Percentiles rank a stretch among this genome's conserved stretches.
phyloP scores from a whole-genome alignment of 1,140 invertebrate species.

The Cydia amplana region DNA sequence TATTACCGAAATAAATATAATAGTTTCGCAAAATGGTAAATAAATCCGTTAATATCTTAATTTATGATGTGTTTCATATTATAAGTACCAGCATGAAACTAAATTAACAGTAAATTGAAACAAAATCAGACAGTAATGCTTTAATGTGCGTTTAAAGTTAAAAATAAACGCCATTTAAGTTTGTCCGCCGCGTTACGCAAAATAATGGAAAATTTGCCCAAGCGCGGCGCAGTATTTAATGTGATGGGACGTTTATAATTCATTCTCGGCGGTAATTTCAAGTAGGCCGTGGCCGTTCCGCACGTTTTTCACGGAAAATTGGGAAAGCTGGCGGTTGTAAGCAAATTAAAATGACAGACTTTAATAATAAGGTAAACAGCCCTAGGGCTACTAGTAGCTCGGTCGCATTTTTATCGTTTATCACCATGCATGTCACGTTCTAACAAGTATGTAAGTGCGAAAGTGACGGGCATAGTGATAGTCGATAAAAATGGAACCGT shows the following conservation, averaged over 20 bases:
- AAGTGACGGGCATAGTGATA: too few relatives aligned
- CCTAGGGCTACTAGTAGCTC: too few relatives aligned
- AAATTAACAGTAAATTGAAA: not conserved
- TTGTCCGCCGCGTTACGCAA: constrained; percentile 3
- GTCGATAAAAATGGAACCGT: too few relatives aligned
- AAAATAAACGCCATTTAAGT: constrained; percentile 16
- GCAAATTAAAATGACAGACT: constrained; percentile 4
- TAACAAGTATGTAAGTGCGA: too few relatives aligned
- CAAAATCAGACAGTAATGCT: not conserved
- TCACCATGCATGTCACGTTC: too few relatives aligned
- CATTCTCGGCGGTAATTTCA: constrained; percentile 24
- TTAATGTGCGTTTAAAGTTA: constrained; percentile 5
- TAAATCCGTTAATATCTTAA: too few relatives aligned
- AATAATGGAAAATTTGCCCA: constrained; percentile 22
- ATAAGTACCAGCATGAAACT: too few relatives aligned
- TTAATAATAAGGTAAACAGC: constrained; percentile 31
- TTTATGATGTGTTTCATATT: too few relatives aligned
- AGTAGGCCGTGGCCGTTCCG: constrained; percentile 24
- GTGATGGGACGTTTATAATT: constrained; percentile 29
- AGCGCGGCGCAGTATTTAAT: constrained; percentile 26
- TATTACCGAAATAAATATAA: too few relatives aligned
- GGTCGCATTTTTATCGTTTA: too few relatives aligned
- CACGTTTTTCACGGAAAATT: constrained; percentile 29
- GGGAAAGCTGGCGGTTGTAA: constrained; percentile 17
- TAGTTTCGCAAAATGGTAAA: not conserved